Conservation (phyloP, 1,140 invertebrate genomes). For the Mamestra configurata region DNA sequence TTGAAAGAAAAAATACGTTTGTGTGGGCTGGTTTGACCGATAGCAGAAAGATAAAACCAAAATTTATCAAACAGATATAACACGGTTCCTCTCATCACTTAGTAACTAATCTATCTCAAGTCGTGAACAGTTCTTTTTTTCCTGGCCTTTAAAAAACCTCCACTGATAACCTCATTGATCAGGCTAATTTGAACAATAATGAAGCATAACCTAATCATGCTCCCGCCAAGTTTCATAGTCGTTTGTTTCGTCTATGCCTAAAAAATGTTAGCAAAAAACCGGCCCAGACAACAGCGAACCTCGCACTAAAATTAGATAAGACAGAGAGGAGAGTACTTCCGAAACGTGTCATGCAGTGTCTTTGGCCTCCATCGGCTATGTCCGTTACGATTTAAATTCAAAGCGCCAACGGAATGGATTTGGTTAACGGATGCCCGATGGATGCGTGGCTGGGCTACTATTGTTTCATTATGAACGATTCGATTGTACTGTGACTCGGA, state of each 20-base stretch:
- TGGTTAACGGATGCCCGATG: slow-evolving; percentile 67
- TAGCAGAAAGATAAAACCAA: background rate
- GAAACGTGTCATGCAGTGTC: slow-evolving; percentile 52
- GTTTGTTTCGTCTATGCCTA: slow-evolving; percentile 3
- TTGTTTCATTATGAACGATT: slow-evolving; percentile 45
- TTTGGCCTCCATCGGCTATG: slow-evolving; percentile 63
- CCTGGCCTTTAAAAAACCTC: background rate
- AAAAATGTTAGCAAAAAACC: slow-evolving; percentile 51
- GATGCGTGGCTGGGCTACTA: slow-evolving; percentile 39
- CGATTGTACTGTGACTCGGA: slow-evolving; percentile 34
- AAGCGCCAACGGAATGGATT: slow-evolving; percentile 69
- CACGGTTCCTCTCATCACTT: background rate
- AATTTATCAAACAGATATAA: background rate
- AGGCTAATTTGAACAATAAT: slow-evolving; percentile 3
- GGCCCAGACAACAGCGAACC: slow-evolving; percentile 38
- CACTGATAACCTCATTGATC: background rate
- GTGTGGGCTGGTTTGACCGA: slow-evolving; percentile 10
- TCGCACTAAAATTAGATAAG: slow-evolving; percentile 40
- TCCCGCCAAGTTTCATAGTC: slow-evolving; percentile 42
- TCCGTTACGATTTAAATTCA: slow-evolving; percentile 80
- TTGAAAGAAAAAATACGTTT: background rate
- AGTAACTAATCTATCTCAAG: background rate
- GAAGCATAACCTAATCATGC: background rate
- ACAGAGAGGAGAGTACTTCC: slow-evolving; percentile 51
- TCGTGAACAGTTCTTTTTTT: background rate